These are phyloP conservation scores for Popillia japonica DNA, from an alignment of 1,140 invertebrate species.

Conservation along the genomic window DNA sequence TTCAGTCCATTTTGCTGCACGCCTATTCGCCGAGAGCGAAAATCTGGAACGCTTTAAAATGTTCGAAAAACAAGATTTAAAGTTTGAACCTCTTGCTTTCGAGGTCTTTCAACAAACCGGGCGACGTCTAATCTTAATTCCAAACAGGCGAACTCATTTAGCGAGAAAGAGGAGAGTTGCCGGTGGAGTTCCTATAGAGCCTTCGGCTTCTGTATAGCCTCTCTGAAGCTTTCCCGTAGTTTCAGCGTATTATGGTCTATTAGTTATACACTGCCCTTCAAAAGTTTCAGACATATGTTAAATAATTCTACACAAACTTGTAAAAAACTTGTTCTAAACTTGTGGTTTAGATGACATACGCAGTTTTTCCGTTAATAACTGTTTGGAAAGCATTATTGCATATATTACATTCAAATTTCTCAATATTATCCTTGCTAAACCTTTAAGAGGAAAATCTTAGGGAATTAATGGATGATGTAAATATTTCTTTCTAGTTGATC, in stretches of 20 bases:
- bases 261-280: not conserved
- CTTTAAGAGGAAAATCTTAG: no score
- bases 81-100: not conserved
- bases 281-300: not conserved
- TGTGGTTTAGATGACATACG: no score
- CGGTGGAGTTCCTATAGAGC: not conserved
- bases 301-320: not conserved
- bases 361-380: no score
- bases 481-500: no score
- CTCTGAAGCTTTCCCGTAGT: not conserved
- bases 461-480: no score
- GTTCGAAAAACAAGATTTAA: conserved; percentile 12
- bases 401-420: no score
- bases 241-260: not conserved
- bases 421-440: no score
- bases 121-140: conserved; percentile 16
- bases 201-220: not conserved
- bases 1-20: conserved; percentile 3
- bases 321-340: no score
- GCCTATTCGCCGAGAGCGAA: not conserved
- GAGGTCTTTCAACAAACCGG: not conserved
- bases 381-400: no score
- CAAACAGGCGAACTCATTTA: conserved; percentile 10
- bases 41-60: not conserved
- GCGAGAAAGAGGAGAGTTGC: not conserved